Evolutionary conservation across 2,113 vertebrate genomes (phyloP).

Genomic region (Sturnus vulgaris): DNA sequence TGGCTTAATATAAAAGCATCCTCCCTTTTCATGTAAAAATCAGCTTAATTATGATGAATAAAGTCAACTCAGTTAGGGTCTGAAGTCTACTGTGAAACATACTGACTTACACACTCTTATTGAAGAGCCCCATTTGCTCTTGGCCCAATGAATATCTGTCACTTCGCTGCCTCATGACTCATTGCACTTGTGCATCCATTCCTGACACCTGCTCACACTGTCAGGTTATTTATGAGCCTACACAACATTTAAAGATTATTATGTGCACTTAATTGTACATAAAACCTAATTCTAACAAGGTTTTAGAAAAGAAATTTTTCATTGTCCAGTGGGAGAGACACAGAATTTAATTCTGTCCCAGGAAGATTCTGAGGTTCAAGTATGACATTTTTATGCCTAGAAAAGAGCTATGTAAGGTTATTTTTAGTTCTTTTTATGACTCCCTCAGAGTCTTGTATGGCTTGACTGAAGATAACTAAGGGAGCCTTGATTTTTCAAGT

Average conservation of each 20-base stretch:
- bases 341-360: neutral
- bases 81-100: neutral
- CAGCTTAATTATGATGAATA: neutral
- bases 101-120: neutral
- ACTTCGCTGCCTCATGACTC: neutral
- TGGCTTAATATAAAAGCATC: neutral
- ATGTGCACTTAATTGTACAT: neutral
- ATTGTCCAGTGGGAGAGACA: neutral
- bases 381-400: conserved; percentile 14
- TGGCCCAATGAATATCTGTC: neutral
- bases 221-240: neutral
- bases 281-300: neutral
- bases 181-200: accelerated
- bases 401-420: conserved; percentile 4
- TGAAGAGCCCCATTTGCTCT: neutral
- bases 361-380: conserved; percentile 4
- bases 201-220: neutral
- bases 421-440: conserved; percentile 45
- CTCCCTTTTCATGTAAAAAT: neutral
- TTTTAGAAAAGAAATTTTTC: neutral
- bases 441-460: conserved; percentile 36
- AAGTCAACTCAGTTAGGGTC: neutral
- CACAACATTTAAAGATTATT: neutral
- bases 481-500: conserved; percentile 15
- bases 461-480: conserved; percentile 32